Evolutionary conservation across 2,888 invertebrate species (phyloP), one percentile per base, ranked within the genome.

Genomic region (Rhopalosiphum nymphaeae): DNA sequence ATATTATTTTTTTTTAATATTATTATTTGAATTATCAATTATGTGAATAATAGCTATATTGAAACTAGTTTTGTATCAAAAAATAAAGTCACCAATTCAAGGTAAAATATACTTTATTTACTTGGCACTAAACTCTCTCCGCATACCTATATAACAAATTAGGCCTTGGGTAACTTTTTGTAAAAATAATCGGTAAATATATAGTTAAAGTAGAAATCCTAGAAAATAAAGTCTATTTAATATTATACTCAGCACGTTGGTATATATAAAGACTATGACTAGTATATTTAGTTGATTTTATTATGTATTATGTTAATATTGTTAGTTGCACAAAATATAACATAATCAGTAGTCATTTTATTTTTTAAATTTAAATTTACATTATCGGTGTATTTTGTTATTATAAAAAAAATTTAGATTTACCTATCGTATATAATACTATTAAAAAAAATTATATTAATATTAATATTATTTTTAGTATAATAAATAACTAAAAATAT

Each of bases 101-200:
- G 78, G 78, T 78, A 21, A 78, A 36, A 78, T 78, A 78, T 78
- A 78, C 36, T 36, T 78, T 78, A 78, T 78, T 78, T 78, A 42
- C 78, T 78, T 36, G 78, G 36, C 21, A 78, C 36, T 78, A 78
- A 21, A 36, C 36, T 78, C 78, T 78, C 36, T 78, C 78, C 21
- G 21, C 36, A 78, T 78, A 78, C 78, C 36, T 36, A 36, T 78
- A 78, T 78, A 21, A 36, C 36, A 78, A 36, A 87, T 49, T 46
- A 87, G 87, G 46, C 87, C 87, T 87, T 87, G 87, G 25, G 21
- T 87, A 49, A 87, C n/a, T 87, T 87, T 49, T 42, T 49, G 87
- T 87, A n/a, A 36, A 46, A 46, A 53, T 49, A 36, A 53, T 87
- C 53, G 3, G n/a, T 53, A n/a, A 10, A 5, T 86, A 36, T 25